A percentile compares a stretch with the other conserved stretches of the same genome.
These are phyloP conservation scores for Eupithecia pulchellata DNA, from an alignment of 2,888 invertebrate species.

Conservation along the genomic window DNA sequence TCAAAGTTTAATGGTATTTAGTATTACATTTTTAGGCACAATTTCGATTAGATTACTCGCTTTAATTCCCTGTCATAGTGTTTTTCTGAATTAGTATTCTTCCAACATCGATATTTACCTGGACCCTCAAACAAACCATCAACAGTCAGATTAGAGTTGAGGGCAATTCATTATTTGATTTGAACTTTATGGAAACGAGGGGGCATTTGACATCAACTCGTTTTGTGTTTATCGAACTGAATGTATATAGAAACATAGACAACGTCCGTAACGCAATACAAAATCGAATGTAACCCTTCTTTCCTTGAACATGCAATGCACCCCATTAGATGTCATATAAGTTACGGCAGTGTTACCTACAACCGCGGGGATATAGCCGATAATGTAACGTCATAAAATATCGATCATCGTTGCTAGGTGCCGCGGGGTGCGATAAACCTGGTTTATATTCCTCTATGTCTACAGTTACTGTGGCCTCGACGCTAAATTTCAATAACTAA, in stretches of 20 bases:
- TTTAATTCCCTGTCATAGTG: neutral
- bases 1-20: too few species aligned
- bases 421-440: slow-evolving; percentile 64
- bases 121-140: neutral
- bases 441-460: slow-evolving; percentile 70
- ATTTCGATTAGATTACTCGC: neutral
- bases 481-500: neutral
- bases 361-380: slow-evolving; percentile 39
- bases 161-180: neutral
- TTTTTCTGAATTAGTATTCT: neutral
- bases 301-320: neutral
- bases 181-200: neutral
- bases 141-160: neutral
- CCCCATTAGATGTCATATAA: slow-evolving; percentile 30
- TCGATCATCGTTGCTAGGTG: slow-evolving; percentile 70
- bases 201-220: slow-evolving; percentile 3
- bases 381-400: slow-evolving; percentile 55
- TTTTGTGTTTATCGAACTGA: neutral
- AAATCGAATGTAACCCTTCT: slow-evolving; percentile 15
- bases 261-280: slow-evolving; percentile 3
- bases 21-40: too few species aligned
- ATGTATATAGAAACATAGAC: neutral
- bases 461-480: slow-evolving; percentile 25
- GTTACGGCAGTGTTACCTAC: slow-evolving; percentile 24
- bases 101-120: neutral